phyloP scores from a whole-genome alignment of 2,797 vertebrate genomes.

The Rhinoraja longicauda region DNA sequence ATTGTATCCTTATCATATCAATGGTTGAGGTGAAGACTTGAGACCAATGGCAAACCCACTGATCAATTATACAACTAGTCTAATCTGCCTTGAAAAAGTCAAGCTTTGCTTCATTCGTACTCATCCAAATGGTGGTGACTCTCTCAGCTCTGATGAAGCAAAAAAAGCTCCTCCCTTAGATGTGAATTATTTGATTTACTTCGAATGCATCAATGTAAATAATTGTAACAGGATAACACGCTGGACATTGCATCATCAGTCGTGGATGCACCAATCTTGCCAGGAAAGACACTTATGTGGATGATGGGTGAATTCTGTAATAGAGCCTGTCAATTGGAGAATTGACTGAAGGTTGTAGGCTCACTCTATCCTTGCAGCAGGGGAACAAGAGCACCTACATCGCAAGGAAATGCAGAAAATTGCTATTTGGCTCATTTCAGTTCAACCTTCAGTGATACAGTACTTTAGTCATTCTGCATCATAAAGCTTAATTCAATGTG shows the following conservation, averaged over 20 bases:
- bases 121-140: background rate
- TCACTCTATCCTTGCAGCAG: background rate
- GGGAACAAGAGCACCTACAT: background rate
- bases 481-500: background rate
- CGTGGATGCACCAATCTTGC: background rate
- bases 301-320: background rate
- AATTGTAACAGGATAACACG: background rate
- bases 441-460: background rate
- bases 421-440: background rate
- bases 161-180: background rate
- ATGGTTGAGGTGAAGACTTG: background rate
- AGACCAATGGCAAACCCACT: background rate
- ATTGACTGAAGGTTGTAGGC: background rate
- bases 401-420: background rate
- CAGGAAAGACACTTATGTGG: background rate
- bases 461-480: background rate
- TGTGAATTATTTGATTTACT: background rate
- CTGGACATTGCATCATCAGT: background rate
- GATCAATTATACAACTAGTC: background rate
- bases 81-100: background rate
- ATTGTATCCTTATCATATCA: background rate
- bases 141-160: background rate
- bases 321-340: background rate
- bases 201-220: background rate
- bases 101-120: background rate